Evolutionary conservation across 2,888 invertebrate genomes (phyloP).

Genomic region (Amphimallon solstitiale): DNA sequence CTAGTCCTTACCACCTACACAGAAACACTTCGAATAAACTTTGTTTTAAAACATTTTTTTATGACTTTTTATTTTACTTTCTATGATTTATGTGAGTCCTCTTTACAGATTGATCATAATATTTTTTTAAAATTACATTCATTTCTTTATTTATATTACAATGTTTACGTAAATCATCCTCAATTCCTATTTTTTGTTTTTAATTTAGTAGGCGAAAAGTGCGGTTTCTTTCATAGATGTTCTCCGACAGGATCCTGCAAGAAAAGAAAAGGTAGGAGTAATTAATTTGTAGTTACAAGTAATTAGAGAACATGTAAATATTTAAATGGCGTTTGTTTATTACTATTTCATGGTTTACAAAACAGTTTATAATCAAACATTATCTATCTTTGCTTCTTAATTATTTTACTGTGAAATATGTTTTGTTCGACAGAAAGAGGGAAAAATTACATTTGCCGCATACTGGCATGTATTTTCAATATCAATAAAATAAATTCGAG

Average conservation of each 20-base stretch:
- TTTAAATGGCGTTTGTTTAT: not conserved
- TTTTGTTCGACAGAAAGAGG: too few species aligned
- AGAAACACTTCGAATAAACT: slow-evolving; percentile 25
- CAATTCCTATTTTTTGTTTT: not conserved
- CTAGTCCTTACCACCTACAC: slow-evolving; percentile 16
- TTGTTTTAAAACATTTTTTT: slow-evolving; percentile 22
- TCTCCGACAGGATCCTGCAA: slow-evolving; percentile 12
- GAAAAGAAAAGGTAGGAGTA: slow-evolving; percentile 20
- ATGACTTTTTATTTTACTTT: slow-evolving; percentile 24
- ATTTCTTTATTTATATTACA: not conserved
- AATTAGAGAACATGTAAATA: not conserved
- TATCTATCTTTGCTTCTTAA: too few species aligned
- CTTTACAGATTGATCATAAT: not conserved
- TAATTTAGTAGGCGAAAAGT: slow-evolving; percentile 23
- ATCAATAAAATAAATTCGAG: too few species aligned
- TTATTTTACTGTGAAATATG: too few species aligned
- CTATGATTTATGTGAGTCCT: not conserved
- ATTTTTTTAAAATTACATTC: not conserved
- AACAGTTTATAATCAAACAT: too few species aligned
- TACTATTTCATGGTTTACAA: too few species aligned
- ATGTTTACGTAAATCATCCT: not conserved
- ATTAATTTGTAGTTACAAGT: not conserved
- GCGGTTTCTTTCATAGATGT: not conserved
- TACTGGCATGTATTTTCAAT: too few species aligned
- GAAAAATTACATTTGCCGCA: too few species aligned